Conservation (phyloP, 2,113 vertebrate genomes). For the Smithornis capensis region DNA sequence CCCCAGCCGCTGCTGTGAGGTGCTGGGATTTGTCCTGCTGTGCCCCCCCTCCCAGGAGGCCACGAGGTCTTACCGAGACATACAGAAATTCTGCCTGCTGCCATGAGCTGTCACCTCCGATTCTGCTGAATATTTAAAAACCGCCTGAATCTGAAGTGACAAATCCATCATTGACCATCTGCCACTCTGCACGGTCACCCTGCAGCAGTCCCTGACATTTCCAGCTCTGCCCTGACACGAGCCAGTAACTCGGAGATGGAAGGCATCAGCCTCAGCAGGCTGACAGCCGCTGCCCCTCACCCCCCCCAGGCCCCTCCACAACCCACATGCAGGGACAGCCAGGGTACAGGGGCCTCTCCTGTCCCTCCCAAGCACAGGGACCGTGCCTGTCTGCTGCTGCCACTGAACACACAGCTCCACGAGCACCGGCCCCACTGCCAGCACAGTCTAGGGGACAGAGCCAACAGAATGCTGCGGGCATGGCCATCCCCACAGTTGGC, state of each 20-base stretch:
- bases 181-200: constrained; percentile 60
- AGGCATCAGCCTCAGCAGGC: constrained; percentile 33
- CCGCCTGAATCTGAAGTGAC: constrained; percentile 57
- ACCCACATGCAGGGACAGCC: not conserved
- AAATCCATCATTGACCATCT: constrained; percentile 68
- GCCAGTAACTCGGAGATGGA: constrained; percentile 38
- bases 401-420: fast-evolving
- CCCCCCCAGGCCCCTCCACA: not conserved
- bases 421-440: fast-evolving
- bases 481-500: fast-evolving
- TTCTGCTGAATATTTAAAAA: constrained; percentile 65
- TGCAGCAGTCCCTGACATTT: constrained; percentile 63
- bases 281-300: not conserved
- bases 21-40: not conserved
- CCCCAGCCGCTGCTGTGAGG: not conserved
- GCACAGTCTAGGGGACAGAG: not conserved
- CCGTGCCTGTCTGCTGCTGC: not conserved
- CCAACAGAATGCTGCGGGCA: not conserved
- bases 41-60: constrained; percentile 1
- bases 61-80: not conserved
- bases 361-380: not conserved
- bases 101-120: constrained; percentile 58
- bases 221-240: constrained; percentile 46
- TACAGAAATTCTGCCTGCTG: constrained; percentile 39
- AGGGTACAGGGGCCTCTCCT: not conserved